phyloP scores from a whole-genome alignment of 2,797 vertebrate genomes.

The Gadopsis bispinosus region DNA sequence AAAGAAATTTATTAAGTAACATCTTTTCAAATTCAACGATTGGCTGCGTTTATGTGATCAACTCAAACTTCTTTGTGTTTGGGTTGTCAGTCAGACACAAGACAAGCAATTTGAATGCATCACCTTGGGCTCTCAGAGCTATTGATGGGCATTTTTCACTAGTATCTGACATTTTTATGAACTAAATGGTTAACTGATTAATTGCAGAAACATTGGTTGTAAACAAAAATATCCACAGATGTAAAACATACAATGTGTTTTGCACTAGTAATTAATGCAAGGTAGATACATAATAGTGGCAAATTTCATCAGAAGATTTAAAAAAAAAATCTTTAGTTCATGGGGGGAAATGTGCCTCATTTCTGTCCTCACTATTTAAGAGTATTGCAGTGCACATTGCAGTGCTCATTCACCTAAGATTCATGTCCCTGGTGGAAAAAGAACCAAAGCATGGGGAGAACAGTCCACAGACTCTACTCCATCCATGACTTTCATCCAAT shows the following conservation, averaged over 20 bases:
- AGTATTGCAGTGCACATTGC: background rate
- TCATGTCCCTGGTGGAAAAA: background rate
- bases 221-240: background rate
- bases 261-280: background rate
- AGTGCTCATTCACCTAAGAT: background rate
- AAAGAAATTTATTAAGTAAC: background rate
- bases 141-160: background rate
- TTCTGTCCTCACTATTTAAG: background rate
- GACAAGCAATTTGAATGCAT: background rate
- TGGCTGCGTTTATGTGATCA: background rate
- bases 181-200: background rate
- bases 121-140: background rate
- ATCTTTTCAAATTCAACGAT: background rate
- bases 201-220: background rate
- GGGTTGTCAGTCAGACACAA: background rate
- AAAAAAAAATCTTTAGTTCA: background rate
- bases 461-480: constrained; percentile 6
- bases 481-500: background rate
- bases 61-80: background rate
- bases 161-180: background rate
- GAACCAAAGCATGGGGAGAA: background rate
- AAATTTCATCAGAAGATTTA: background rate
- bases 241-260: background rate
- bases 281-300: background rate
- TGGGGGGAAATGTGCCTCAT: background rate